Conservation (phyloP, 2,888 invertebrate genomes). For the Deroplatys truncata region DNA sequence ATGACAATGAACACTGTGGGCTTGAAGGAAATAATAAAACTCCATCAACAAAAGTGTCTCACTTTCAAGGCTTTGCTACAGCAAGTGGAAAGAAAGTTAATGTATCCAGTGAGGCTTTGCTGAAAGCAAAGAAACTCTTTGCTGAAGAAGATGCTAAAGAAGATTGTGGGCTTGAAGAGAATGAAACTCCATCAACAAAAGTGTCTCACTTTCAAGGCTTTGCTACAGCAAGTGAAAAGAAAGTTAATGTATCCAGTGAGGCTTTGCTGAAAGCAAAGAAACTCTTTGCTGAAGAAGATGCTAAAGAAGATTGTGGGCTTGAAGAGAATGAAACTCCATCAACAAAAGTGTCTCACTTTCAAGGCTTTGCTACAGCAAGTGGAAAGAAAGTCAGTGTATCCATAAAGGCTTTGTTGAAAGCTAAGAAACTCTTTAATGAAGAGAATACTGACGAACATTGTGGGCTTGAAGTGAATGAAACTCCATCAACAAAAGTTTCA, state of each 20-base stretch:
- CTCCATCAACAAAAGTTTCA: background rate
- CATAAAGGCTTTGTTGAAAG: constrained; percentile 37
- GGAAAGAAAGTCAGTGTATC: constrained; percentile 44
- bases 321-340: background rate
- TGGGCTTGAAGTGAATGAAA: constrained; percentile 6
- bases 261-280: constrained; percentile 36
- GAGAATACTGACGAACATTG: constrained; percentile 29
- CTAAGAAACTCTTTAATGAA: constrained; percentile 39
- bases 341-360: background rate
- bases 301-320: constrained; percentile 26
- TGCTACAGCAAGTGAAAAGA: constrained; percentile 40
- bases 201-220: constrained; percentile 18
- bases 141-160: background rate
- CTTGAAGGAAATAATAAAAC: no score
- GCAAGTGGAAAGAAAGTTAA: background rate
- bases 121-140: constrained; percentile 24
- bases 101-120: constrained; percentile 35
- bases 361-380: constrained; percentile 36
- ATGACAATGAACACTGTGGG: constrained; percentile 5
- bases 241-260: constrained; percentile 41
- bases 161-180: constrained; percentile 11
- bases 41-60: constrained; percentile 24
- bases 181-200: background rate
- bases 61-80: no score
- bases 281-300: constrained; percentile 31